These are phyloP conservation scores for Heterodera schachtii DNA, from an alignment of 1,140 invertebrate genomes.

Conservation along the genomic window DNA sequence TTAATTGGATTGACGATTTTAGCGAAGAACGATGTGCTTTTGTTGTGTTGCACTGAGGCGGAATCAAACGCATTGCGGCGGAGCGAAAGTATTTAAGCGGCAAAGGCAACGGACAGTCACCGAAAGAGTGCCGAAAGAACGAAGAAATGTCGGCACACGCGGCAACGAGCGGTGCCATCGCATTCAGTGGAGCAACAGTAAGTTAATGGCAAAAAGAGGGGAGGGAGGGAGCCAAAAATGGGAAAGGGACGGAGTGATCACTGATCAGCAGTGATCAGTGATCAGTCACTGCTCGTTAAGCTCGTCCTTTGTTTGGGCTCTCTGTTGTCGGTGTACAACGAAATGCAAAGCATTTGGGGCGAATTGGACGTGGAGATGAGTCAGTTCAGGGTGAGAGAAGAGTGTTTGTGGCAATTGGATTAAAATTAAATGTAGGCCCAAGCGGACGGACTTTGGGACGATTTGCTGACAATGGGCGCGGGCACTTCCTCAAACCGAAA, in stretches of 20 bases:
- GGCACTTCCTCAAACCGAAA: constrained; percentile 42
- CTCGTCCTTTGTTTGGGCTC: constrained; percentile 53
- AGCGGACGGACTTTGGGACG: constrained; percentile 45
- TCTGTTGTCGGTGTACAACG: constrained; percentile 57
- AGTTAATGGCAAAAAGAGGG: neutral
- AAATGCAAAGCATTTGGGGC: constrained; percentile 61
- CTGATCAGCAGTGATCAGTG: neutral
- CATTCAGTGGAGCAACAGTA: constrained; percentile 56
- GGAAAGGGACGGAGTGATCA: neutral
- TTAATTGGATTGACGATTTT: too few relatives aligned
- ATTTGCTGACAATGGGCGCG: constrained; percentile 47
- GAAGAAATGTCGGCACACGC: constrained; percentile 27
- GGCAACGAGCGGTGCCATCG: constrained; percentile 57
- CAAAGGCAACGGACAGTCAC: neutral
- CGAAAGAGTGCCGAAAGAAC: neutral
- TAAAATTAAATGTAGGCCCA: constrained; percentile 33
- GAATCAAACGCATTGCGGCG: neutral
- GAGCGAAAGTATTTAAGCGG: constrained; percentile 2
- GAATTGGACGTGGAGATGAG: constrained; percentile 61
- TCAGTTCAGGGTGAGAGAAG: constrained; percentile 47
- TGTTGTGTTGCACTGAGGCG: neutral
- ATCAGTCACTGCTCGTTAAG: neutral
- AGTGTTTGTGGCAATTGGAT: neutral
- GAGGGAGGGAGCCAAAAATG: neutral
- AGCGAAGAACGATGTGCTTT: too few relatives aligned